phyloP scores from a whole-genome alignment of 2,797 vertebrate genomes.

The Xiphorhynchus erythropygius region DNA sequence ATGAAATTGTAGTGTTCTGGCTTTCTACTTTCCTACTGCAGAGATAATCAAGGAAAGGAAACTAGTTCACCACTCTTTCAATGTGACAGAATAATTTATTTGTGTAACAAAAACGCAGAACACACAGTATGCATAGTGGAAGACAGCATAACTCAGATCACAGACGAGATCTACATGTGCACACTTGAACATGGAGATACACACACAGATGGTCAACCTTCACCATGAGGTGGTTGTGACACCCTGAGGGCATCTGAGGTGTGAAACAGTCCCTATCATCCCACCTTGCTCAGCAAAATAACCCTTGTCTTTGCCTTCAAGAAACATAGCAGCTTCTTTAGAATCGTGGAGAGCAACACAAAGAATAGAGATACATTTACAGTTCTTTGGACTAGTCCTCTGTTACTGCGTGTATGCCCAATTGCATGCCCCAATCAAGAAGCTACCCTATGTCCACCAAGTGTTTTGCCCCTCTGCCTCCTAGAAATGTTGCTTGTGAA shows the following conservation, averaged over 20 bases:
- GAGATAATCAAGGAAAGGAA: background rate
- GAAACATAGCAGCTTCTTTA: background rate
- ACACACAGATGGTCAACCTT: rapidly evolving
- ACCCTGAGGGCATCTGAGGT: background rate
- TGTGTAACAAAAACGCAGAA: background rate
- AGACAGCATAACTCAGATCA: background rate
- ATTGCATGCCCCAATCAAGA: background rate
- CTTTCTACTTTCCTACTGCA: background rate
- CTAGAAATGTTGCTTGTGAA: background rate
- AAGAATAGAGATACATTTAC: background rate
- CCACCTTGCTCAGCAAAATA: rapidly evolving
- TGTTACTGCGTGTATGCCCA: background rate
- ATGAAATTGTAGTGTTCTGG: background rate
- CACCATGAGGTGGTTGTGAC: background rate
- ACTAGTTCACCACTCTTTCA: background rate
- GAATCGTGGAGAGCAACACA: background rate
- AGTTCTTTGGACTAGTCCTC: background rate
- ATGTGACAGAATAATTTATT: background rate
- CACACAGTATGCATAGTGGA: background rate
- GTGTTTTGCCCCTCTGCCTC: background rate
- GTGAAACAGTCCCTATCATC: background rate
- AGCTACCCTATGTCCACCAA: background rate
- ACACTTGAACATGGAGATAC: rapidly evolving
- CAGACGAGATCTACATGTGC: background rate
- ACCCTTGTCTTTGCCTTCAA: background rate